These are phyloP conservation scores for Benitochromis conjunctus DNA, from an alignment of 2,113 vertebrate genomes.

Conservation along the genomic window DNA sequence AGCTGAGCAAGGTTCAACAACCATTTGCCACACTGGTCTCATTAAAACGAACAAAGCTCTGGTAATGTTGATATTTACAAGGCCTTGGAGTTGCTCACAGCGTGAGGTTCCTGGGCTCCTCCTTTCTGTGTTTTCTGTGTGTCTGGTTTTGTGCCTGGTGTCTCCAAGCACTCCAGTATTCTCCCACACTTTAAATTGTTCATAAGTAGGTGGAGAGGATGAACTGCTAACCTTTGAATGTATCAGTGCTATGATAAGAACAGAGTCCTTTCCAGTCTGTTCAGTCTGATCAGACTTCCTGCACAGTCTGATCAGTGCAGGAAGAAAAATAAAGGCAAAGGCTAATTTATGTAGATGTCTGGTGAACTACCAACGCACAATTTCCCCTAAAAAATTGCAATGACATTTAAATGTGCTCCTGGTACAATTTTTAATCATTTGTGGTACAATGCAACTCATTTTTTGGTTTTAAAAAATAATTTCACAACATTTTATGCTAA, in stretches of 20 bases:
- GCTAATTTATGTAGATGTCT: background rate
- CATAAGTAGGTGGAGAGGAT: background rate
- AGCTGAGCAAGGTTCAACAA: background rate
- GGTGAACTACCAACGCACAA: background rate
- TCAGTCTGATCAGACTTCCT: too few relatives aligned
- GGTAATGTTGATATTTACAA: background rate
- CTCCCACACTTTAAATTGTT: background rate
- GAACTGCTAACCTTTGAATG: background rate
- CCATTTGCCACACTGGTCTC: background rate
- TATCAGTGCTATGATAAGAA: background rate
- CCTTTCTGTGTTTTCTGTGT: background rate
- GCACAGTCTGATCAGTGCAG: background rate
- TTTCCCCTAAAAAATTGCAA: background rate
- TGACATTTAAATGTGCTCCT: background rate
- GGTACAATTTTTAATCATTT: background rate
- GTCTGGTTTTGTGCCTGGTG: background rate
- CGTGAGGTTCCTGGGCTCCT: background rate
- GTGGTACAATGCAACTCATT: background rate
- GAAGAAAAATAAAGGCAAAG: background rate
- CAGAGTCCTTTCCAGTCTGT: background rate
- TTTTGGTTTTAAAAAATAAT: background rate
- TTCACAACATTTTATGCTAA: background rate
- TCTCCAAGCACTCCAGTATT: background rate
- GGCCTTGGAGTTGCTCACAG: background rate
- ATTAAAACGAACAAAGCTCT: background rate